Base-by-base conservation (phyloP, 1,140 invertebrate species). In the Drosophila bocqueti region DNA sequence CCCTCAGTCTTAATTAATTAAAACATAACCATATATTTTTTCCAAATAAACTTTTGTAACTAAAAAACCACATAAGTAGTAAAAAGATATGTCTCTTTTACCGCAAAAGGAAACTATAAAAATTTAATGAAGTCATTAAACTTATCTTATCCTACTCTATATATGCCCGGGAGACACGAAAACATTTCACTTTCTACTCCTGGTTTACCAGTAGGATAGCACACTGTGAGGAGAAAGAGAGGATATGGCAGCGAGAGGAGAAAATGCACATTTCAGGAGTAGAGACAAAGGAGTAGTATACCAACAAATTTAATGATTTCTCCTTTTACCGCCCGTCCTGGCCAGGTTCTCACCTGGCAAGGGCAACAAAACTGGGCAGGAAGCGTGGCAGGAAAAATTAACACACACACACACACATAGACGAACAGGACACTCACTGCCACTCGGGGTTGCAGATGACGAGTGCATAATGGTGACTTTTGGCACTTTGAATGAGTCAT, bases 301-400 rank as follows among this genome's bases (percentile, higher is more conserved):
- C 83, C 81, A 91, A 91, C 81, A 91, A 91, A 87, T 87, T 91
- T 91, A 91, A 91, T 91, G 75, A 91, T 91, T 91, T 83, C 81
- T 82, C 77, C 26, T 78, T 40, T 77, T 43, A 60, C 52, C 36
- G 54, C 49, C 55, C 18, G 21, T 29, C 34, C 52, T 34, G 76
- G 31, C 77, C 79, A 91, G 74, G 82, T 38, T 38, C 36, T 38
- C 36, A 38, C 36, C 36, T 91, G 82, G 64, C 64, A 62, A 74
- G 62, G 31, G 42, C 34, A 36, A 55, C 18, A 47, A 80, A 47
- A 49, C 59, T 29, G 34, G 36, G 49, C 66, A 72, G 71, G 78
- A 76, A 83, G 62, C 34, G 50, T 71, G 58, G 62, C 57, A 52
- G 68, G 52, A 46, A 78, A 63, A 82, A 66, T 77, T 68, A 67